Base-by-base conservation (phyloP, 2,888 invertebrate genomes). In the Flabesymbios commensalis region DNA sequence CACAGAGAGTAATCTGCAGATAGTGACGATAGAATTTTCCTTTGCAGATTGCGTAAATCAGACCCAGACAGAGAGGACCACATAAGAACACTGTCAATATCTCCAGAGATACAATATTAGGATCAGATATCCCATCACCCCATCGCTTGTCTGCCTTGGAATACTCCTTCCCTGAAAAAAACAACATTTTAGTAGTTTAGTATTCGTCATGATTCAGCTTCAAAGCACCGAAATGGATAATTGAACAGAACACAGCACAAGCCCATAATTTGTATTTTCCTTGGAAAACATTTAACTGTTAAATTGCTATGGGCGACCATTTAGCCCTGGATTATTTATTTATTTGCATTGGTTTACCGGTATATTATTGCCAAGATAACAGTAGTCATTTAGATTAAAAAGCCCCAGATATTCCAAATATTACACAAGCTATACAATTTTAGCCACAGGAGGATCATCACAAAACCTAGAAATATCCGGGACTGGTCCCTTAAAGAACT, bases 121-220 rank as follows among this genome's bases (percentile, higher is more conserved):
- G 78, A 59, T 80, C 79, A 2, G 77, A 76, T 39, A 74, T 71
- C n/a, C n/a, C n/a, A n/a, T n/a, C n/a, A 53, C 75, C 68, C 78
- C 78, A 80, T n/a, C 80, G 69, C n/a, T 69, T 67, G 59, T 80
- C 80, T n/a, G 79, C 78, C 54, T 75, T 74, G 10, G 76, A 78
- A 70, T 80, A 80, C 55, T 80, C 80, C 62, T 80, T 77, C 79
- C 79, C 80, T 80, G 64, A 17, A 67, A 66, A 39, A 10, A 14
- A 45, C 10, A n/a, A 36, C 39, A 36, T 10, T n/a, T 10, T 36
- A 10, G n/a, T 36, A 10, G n/a, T 36, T 36, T 14, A n/a, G 39
- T n/a, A 36, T 10, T 14, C n/a, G 10, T 14, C 39, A 36, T 10
- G 39, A 10, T 14, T 36, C 39, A 36, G 39, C 10, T 5, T 22